Percentiles rank a stretch among this genome's conserved stretches.
These are phyloP conservation scores for Melipona beecheii DNA, from an alignment of 2,888 invertebrate genomes.

Conservation along the genomic window DNA sequence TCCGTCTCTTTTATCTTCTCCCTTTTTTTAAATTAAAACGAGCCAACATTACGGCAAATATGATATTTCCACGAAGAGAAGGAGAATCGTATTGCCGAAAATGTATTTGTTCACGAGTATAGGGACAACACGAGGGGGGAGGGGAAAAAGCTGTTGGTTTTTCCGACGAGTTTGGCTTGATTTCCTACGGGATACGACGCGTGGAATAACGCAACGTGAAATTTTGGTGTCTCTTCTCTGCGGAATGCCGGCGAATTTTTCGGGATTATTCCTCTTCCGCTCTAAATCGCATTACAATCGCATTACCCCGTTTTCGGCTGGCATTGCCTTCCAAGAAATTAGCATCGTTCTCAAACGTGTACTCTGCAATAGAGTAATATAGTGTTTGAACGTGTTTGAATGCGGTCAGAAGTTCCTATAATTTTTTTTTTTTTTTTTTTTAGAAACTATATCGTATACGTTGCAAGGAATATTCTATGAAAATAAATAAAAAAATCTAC, in stretches of 20 bases:
- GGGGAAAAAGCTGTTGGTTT: conserved; percentile 30
- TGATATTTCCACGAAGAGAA: not conserved
- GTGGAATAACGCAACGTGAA: conserved; percentile 1
- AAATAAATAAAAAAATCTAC: too few species aligned
- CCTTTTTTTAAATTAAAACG: not conserved
- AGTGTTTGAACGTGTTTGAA: too few species aligned
- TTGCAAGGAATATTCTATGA: too few species aligned
- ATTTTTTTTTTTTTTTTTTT: too few species aligned
- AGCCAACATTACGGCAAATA: not conserved
- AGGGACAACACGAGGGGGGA: not conserved
- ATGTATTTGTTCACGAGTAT: conserved; percentile 2
- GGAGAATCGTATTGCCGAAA: conserved; percentile 17
- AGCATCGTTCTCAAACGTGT: not conserved
- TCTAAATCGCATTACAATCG: not conserved
- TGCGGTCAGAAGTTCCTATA: too few species aligned
- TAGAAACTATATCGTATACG: too few species aligned
- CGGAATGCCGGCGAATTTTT: conserved; percentile 29
- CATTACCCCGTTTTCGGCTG: not conserved
- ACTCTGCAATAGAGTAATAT: too few species aligned
- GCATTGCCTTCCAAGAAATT: not conserved
- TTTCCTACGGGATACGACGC: conserved; percentile 48
- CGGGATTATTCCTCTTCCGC: conserved; percentile 12
- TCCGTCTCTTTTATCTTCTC: too few species aligned
- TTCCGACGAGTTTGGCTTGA: conserved; percentile 36
- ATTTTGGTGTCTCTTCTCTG: conserved; percentile 27